Percentiles rank a stretch among this genome's conserved stretches.
phyloP scores from a whole-genome alignment of 2,888 invertebrate genomes.

The Cerastoderma edule region DNA sequence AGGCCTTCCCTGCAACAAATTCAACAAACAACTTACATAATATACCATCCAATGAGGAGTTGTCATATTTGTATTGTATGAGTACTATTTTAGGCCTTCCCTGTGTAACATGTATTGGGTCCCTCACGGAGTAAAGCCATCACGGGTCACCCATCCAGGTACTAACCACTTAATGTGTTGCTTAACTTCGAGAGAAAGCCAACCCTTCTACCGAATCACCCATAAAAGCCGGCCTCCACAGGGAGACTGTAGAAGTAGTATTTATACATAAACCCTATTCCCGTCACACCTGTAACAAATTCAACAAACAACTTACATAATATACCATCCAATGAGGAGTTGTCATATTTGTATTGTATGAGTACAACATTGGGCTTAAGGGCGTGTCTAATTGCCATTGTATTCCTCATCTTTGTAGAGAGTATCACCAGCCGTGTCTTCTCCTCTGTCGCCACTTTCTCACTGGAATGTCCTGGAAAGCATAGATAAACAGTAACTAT shows the following conservation, averaged over 20 bases:
- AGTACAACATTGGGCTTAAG: conserved; percentile 78
- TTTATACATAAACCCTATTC: not conserved
- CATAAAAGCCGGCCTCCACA: too few relatives aligned
- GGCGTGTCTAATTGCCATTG: conserved; percentile 76
- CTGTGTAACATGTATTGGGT: too few relatives aligned
- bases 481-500: not conserved
- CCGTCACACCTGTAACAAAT: not conserved
- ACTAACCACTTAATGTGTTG: too few relatives aligned
- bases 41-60: conserved; percentile 81
- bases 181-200: too few relatives aligned
- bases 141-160: too few relatives aligned
- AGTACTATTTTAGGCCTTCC: conserved; percentile 78
- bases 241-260: too few relatives aligned
- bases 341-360: conserved; percentile 83
- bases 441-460: not conserved
- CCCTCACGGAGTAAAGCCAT: too few relatives aligned
- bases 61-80: conserved; percentile 83
- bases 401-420: conserved; percentile 83
- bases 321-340: conserved; percentile 81
- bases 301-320: conserved; percentile 70
- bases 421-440: conserved; percentile 80
- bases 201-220: too few relatives aligned
- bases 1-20: too few relatives aligned
- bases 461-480: not conserved
- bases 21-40: conserved; percentile 70